Conservation (phyloP, 2,888 invertebrate species). For the Nasonovia ribisnigri region DNA sequence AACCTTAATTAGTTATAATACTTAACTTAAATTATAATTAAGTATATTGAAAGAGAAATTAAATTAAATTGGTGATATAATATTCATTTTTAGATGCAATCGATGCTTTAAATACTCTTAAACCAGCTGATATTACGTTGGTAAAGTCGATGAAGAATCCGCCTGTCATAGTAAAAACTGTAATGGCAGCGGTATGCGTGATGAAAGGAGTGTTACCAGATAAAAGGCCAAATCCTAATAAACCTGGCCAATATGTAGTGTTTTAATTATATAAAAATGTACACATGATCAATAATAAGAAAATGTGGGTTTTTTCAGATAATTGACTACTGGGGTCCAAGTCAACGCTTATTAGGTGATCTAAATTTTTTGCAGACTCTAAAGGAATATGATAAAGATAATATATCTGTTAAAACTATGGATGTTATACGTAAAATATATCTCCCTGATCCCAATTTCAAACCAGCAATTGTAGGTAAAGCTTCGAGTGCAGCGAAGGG, state of each 20-base stretch:
- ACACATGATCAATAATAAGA: not conserved
- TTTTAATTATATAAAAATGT: not conserved
- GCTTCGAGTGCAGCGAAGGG: slow-evolving; percentile 96
- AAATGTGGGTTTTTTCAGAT: slow-evolving; percentile 71
- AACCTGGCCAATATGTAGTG: slow-evolving; percentile 71
- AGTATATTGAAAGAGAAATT: not conserved
- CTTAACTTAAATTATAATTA: not conserved
- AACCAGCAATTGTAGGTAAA: slow-evolving; percentile 84
- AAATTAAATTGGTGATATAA: not conserved
- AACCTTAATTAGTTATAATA: not conserved
- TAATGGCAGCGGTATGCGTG: slow-evolving; percentile 89
- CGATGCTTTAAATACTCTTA: slow-evolving; percentile 85
- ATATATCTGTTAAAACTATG: slow-evolving; percentile 82
- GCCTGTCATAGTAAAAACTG: slow-evolving; percentile 82
- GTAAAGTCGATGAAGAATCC: slow-evolving; percentile 93
- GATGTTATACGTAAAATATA: slow-evolving; percentile 82
- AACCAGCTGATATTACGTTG: slow-evolving; percentile 85
- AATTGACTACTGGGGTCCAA: slow-evolving; percentile 87
- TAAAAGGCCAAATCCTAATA: slow-evolving; percentile 79
- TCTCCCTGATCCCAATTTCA: slow-evolving; percentile 82
- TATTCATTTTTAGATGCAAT: slow-evolving; percentile 70
- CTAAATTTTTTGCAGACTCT: slow-evolving; percentile 82
- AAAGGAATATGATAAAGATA: slow-evolving; percentile 87
- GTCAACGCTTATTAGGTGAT: slow-evolving; percentile 84
- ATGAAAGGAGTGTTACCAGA: slow-evolving; percentile 85